A percentile compares a stretch with the other conserved stretches of the same genome.
Evolutionary conservation across 1,140 invertebrate genomes (phyloP).

Genomic region (Halictus rubicundus): DNA sequence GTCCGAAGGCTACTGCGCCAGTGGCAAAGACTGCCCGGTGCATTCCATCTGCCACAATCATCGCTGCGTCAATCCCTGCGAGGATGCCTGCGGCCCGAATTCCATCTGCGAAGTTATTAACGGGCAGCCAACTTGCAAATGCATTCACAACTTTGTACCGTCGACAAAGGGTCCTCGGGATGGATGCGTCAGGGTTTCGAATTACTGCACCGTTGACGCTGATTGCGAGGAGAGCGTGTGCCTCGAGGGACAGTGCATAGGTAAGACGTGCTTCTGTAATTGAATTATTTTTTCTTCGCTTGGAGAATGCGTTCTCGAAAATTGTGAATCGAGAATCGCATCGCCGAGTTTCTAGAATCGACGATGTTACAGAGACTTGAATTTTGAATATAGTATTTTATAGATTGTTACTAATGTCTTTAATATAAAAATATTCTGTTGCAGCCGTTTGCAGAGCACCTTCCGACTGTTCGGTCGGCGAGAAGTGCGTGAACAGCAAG

Average conservation of each 20-base stretch:
- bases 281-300: too few relatives aligned
- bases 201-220: constrained; percentile 85
- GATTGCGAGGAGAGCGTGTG: constrained; percentile 91
- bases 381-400: not conserved
- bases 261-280: constrained; percentile 61
- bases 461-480: constrained; percentile 89
- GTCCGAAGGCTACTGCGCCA: constrained; percentile 86
- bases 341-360: too few relatives aligned
- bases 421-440: constrained; percentile 50
- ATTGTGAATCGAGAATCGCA: too few relatives aligned
- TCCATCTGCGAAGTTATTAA: constrained; percentile 88
- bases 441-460: constrained; percentile 88
- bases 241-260: constrained; percentile 90
- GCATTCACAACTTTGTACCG: constrained; percentile 86
- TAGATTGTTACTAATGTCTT: not conserved
- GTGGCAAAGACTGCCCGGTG: constrained; percentile 88
- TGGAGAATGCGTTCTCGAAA: too few relatives aligned
- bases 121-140: constrained; percentile 88
- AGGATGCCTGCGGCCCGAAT: constrained; percentile 88
- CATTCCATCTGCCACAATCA: constrained; percentile 87
- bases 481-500: constrained; percentile 89
- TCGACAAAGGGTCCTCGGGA: constrained; percentile 82
- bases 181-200: constrained; percentile 87
- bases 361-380: too few relatives aligned
- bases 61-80: constrained; percentile 89